A percentile compares a stretch with the other conserved stretches of the same genome.
phyloP scores from a whole-genome alignment of 2,888 invertebrate genomes.

The Melangyna quadrimaculata region DNA sequence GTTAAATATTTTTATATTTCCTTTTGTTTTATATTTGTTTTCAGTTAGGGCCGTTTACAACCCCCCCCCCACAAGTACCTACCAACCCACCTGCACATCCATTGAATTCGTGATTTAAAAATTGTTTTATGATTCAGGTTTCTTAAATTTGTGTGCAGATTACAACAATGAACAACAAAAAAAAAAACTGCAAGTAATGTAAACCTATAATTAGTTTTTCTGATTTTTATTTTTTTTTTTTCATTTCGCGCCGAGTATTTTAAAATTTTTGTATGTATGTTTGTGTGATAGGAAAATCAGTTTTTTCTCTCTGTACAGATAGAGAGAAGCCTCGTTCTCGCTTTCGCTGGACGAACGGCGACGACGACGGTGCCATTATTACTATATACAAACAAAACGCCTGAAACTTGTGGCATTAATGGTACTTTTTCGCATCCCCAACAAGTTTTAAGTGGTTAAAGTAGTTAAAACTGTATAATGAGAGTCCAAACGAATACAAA shows the following conservation, averaged over 20 bases:
- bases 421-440: slow-evolving; percentile 47
- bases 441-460: slow-evolving; percentile 69
- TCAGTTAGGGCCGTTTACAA: neutral
- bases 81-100: neutral
- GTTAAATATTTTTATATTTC: slow-evolving; percentile 1
- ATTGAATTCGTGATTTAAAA: slow-evolving; percentile 7
- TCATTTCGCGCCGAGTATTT: neutral
- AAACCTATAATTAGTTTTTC: slow-evolving; percentile 24
- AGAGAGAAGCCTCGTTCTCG: neutral
- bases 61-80: neutral
- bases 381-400: slow-evolving; percentile 17
- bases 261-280: neutral
- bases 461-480: slow-evolving; percentile 67
- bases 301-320: neutral
- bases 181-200: neutral
- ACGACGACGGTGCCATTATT: slow-evolving; percentile 17
- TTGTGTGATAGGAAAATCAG: slow-evolving; percentile 10
- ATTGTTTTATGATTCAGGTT: slow-evolving; percentile 7
- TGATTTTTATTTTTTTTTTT: slow-evolving; percentile 8
- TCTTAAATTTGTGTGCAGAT: slow-evolving; percentile 8
- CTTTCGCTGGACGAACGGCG: too few relatives aligned
- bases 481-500: slow-evolving; percentile 64
- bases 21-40: slow-evolving; percentile 20
- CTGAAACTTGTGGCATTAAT: slow-evolving; percentile 49
- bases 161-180: neutral